Conservation (phyloP, 1,140 invertebrate genomes). For the Diprion similis region DNA sequence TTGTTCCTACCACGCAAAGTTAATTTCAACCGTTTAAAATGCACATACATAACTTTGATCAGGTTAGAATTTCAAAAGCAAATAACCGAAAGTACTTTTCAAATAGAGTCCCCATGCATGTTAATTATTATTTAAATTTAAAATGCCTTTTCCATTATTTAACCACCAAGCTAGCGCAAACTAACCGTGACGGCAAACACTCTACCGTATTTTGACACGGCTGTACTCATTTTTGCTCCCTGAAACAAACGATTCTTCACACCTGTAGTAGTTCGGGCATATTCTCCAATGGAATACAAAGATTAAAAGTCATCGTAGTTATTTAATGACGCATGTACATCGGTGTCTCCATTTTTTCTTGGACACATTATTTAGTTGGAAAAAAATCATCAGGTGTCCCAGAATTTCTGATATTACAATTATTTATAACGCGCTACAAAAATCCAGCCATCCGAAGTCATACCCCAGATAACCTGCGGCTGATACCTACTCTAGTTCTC, state of each 20-base stretch:
- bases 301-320: no score
- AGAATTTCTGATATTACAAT: no score
- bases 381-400: no score
- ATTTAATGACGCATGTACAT: no score
- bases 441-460: no score
- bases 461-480: no score
- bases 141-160: neutral
- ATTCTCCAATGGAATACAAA: no score
- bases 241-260: neutral
- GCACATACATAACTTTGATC: slow-evolving; percentile 2
- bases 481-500: no score
- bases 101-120: neutral
- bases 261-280: no score
- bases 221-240: neutral
- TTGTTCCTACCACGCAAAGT: neutral
- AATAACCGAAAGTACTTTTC: neutral
- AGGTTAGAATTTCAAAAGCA: neutral
- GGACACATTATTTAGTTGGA: no score
- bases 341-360: no score
- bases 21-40: slow-evolving; percentile 6
- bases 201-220: neutral
- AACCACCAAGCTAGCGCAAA: neutral
- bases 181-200: neutral
- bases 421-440: no score
- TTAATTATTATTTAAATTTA: slow-evolving; percentile 1